Conservation (phyloP, 2,888 invertebrate genomes). For the Epirrhoe tristata region DNA sequence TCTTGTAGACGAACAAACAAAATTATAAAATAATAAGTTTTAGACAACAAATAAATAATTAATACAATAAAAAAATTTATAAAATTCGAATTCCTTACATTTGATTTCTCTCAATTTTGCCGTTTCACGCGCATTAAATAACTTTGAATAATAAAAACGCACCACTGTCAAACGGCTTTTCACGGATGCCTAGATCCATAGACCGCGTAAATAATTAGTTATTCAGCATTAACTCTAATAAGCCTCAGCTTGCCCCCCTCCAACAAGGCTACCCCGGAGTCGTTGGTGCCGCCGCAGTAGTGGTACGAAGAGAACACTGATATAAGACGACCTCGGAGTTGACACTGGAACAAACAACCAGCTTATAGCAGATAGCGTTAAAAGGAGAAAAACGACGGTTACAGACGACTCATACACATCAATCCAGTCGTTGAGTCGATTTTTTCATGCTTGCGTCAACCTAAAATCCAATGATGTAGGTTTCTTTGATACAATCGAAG, state of each 20-base stretch:
- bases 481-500: no score
- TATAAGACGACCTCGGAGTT: constrained; percentile 88
- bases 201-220: neutral
- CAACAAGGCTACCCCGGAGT: constrained; percentile 89
- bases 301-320: constrained; percentile 91
- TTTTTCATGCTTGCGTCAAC: no score
- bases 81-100: neutral
- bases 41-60: neutral
- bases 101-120: neutral
- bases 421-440: no score
- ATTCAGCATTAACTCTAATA: constrained; percentile 82
- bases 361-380: neutral
- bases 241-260: constrained; percentile 88
- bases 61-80: neutral
- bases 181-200: no score
- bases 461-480: no score
- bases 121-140: no score
- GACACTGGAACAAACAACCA: constrained; percentile 75
- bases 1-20: constrained; percentile 5
- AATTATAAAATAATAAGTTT: constrained; percentile 10
- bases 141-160: no score
- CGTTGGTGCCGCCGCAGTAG: constrained; percentile 90
- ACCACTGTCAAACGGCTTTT: no score
- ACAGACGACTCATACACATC: no score
- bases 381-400: no score